Percentiles rank a stretch among this genome's conserved stretches.
phyloP scores from a whole-genome alignment of 1,140 invertebrate species.

The Dufourea novaeangliae region DNA sequence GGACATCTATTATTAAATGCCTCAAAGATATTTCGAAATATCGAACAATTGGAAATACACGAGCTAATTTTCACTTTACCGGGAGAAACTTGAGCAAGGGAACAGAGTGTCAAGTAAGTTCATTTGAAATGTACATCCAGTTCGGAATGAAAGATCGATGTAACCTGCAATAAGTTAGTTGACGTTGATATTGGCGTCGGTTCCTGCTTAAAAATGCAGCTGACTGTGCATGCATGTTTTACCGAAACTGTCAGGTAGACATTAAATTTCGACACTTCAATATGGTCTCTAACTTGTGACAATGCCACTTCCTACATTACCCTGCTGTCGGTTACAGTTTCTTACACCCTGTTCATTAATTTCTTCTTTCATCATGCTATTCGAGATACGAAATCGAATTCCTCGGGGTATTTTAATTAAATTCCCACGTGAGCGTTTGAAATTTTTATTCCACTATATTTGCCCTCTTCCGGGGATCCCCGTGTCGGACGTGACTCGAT shows the following conservation, averaged over 20 bases:
- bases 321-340: neutral
- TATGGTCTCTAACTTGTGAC: too few species aligned
- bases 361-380: neutral
- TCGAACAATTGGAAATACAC: neutral
- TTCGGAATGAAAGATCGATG: neutral
- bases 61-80: neutral
- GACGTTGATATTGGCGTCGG: neutral
- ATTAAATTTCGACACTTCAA: neutral
- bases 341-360: neutral
- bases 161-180: neutral
- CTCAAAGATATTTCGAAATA: neutral
- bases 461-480: neutral
- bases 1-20: neutral
- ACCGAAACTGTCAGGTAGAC: neutral
- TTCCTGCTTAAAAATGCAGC: neutral
- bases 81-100: neutral
- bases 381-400: neutral
- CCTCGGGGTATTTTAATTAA: neutral
- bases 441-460: neutral
- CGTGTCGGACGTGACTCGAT: neutral
- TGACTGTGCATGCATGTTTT: too few species aligned
- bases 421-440: neutral
- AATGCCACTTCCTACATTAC: too few species aligned
- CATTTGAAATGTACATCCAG: neutral
- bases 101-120: conserved; percentile 34